phyloP scores from a whole-genome alignment of 1,140 invertebrate genomes.

The Pogonognathellus flavescens region DNA sequence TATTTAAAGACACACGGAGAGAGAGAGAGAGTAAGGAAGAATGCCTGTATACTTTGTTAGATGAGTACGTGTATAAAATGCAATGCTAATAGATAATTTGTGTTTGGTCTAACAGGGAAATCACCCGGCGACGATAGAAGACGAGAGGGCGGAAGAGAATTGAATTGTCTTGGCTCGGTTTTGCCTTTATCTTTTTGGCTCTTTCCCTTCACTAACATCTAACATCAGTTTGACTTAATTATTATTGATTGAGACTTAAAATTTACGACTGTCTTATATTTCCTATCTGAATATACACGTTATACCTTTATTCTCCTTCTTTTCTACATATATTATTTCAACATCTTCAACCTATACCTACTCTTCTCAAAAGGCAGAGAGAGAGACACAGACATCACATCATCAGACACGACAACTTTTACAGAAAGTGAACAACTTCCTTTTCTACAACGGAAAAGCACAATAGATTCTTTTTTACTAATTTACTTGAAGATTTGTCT shows the following conservation, averaged over 20 bases:
- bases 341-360: background rate
- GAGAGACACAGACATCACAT: too few species aligned
- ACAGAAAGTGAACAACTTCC: too few species aligned
- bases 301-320: too few species aligned
- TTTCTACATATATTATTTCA: background rate
- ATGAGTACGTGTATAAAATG: background rate
- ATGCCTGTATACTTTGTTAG: background rate
- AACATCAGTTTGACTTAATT: constrained; percentile 32
- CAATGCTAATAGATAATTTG: constrained; percentile 2
- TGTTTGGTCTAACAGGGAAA: background rate
- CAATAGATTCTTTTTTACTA: too few species aligned
- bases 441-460: too few species aligned
- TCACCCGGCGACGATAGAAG: background rate
- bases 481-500: too few species aligned
- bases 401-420: too few species aligned
- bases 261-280: background rate
- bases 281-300: background rate
- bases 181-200: constrained; percentile 29
- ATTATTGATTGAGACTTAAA: constrained; percentile 42
- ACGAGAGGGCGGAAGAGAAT: background rate
- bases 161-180: constrained; percentile 18
- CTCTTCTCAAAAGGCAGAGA: background rate
- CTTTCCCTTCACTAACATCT: constrained; percentile 2
- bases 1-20: background rate
- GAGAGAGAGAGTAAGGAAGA: too few species aligned